Evolutionary conservation across 2,888 invertebrate genomes (phyloP).

Genomic region (Brachyptera risi): DNA sequence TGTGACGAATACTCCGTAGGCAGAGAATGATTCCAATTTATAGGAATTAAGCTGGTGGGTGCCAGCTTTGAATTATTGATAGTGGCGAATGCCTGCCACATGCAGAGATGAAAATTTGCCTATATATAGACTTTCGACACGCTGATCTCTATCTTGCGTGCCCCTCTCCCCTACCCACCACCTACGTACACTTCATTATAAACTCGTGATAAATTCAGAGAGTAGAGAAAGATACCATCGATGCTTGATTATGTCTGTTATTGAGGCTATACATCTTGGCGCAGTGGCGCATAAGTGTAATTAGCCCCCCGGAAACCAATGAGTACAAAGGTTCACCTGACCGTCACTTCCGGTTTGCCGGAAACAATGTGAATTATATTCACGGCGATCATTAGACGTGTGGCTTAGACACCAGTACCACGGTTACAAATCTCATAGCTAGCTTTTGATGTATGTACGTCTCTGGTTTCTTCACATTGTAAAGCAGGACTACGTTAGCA

Average conservation of each 20-base stretch:
- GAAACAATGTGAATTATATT: background rate
- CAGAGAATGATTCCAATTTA: too few species aligned
- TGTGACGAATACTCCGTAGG: too few species aligned
- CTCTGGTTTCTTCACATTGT: too few species aligned
- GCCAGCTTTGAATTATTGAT: too few species aligned
- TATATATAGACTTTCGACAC: background rate
- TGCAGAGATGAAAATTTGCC: background rate
- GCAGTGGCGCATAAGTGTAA: background rate
- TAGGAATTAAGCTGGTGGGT: too few species aligned
- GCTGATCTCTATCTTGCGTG: constrained; percentile 13
- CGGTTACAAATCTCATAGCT: too few species aligned
- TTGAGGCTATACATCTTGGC: background rate
- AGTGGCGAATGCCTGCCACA: background rate
- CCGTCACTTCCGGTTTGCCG: background rate
- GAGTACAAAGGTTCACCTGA: background rate
- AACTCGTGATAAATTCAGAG: background rate
- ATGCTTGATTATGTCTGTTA: background rate
- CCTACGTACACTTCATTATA: background rate
- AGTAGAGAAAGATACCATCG: background rate
- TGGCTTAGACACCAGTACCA: constrained; percentile 2
- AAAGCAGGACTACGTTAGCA: too few species aligned
- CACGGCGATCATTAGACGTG: background rate
- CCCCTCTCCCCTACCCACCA: background rate
- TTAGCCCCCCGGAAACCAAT: background rate
- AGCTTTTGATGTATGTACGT: too few species aligned